Evolutionary conservation across 2,888 invertebrate species (phyloP).

Genomic region (Antheraea yamamai): DNA sequence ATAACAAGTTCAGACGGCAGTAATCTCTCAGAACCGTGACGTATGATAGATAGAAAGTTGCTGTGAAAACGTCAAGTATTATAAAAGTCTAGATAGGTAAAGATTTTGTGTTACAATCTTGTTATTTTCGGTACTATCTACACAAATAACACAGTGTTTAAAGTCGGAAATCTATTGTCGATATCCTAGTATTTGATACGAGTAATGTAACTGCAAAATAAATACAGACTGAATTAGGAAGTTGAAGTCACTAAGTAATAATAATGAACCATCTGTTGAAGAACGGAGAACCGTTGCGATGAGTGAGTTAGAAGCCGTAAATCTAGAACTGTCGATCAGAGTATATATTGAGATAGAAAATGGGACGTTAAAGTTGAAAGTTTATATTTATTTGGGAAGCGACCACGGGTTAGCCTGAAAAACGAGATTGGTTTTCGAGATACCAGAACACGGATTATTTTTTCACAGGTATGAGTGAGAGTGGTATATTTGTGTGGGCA

Average conservation of each 20-base stretch:
- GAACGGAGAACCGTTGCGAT: neutral
- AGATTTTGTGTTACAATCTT: neutral
- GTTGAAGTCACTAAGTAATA: neutral
- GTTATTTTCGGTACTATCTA: neutral
- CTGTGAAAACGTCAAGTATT: neutral
- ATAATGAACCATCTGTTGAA: neutral
- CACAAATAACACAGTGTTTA: too few species aligned
- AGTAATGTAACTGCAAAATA: too few species aligned
- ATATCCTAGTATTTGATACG: too few species aligned
- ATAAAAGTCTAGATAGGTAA: neutral
- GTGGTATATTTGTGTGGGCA: too few species aligned
- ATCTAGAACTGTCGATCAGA: neutral
- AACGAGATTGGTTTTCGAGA: neutral
- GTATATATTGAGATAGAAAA: neutral
- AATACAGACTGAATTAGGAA: too few species aligned
- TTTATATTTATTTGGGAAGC: too few species aligned
- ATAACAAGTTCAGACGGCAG: constrained; percentile 11
- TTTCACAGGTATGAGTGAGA: neutral
- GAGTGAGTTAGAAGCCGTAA: neutral
- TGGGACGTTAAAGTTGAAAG: neutral
- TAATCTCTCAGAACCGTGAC: constrained; percentile 3
- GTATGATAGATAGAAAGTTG: neutral
- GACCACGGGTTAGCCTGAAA: neutral
- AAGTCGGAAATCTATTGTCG: too few species aligned
- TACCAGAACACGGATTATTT: neutral